Percentiles rank a stretch among this genome's conserved stretches.
Conservation (phyloP, 92 coral and sea anemone species). For the Epizoanthus fatuus region DNA sequence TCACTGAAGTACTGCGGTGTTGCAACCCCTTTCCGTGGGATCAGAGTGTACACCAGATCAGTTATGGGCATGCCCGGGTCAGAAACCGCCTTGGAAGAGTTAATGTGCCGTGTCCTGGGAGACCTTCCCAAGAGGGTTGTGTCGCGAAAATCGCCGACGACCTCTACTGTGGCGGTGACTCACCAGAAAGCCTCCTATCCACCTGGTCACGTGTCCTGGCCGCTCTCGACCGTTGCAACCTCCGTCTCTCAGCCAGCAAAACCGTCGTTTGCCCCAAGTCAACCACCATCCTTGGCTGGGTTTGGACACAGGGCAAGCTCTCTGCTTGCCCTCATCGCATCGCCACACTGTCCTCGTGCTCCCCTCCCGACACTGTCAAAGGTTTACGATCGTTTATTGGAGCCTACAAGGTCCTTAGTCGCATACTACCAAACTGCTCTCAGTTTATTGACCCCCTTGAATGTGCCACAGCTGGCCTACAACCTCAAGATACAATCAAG, state of each 20-base stretch:
- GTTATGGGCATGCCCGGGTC: not conserved
- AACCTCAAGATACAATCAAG: too few species aligned
- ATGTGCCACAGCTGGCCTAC: too few species aligned
- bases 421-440: not conserved
- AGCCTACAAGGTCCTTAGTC: too few species aligned
- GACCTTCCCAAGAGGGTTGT: conserved; percentile 1
- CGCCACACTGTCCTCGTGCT: conserved; percentile 15
- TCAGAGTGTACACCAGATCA: too few species aligned
- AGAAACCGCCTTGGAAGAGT: conserved; percentile 20
- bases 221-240: not conserved
- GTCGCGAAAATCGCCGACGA: conserved; percentile 15
- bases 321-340: conserved; percentile 15
- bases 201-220: conserved; percentile 8
- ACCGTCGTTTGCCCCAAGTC: conserved; percentile 7
- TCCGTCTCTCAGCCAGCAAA: conserved; percentile 3
- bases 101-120: conserved; percentile 22
- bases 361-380: conserved; percentile 7
- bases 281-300: conserved; percentile 20
- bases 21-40: conserved; percentile 34
- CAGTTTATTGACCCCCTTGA: conserved; percentile 1
- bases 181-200: not conserved
- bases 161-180: conserved; percentile 16
- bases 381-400: not conserved
- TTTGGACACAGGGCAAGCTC: conserved; percentile 12
- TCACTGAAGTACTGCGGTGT: conserved; percentile 43